These are phyloP conservation scores for Sicus ferrugineus DNA, from an alignment of 2,888 invertebrate genomes.

Conservation along the genomic window DNA sequence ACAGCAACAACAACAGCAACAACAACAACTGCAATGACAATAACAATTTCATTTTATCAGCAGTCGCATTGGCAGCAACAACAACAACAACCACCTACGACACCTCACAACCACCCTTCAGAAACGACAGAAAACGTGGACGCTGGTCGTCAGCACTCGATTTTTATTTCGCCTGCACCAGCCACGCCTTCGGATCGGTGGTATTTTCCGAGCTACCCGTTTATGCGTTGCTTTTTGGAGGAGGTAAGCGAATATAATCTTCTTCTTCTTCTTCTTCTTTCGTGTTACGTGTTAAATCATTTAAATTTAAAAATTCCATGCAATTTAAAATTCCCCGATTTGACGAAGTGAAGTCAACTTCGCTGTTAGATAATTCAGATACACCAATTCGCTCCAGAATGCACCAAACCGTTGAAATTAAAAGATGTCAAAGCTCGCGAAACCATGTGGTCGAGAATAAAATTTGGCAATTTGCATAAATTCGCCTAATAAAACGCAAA, in stretches of 20 bases:
- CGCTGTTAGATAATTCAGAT: too few species aligned
- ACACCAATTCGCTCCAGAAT: too few species aligned
- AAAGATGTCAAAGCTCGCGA: too few species aligned
- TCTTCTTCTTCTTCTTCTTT: not conserved
- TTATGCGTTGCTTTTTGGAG: conserved; percentile 54
- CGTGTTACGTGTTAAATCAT: too few species aligned
- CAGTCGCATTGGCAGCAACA: conserved; percentile 27
- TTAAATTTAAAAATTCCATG: too few species aligned
- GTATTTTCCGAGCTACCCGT: conserved; percentile 79
- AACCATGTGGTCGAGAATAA: too few species aligned
- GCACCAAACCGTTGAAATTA: too few species aligned
- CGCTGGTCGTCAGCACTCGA: conserved; percentile 79
- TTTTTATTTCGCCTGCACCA: conserved; percentile 81
- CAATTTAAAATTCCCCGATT: too few species aligned
- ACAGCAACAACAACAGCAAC: conserved; percentile 24
- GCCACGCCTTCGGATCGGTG: conserved; percentile 84
- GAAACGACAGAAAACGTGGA: conserved; percentile 66
- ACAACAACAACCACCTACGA: conserved; percentile 52
- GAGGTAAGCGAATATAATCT: conserved; percentile 51
- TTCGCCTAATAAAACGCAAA: too few species aligned
- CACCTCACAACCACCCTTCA: conserved; percentile 58
- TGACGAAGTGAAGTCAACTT: too few species aligned
- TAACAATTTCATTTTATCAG: conserved; percentile 31
- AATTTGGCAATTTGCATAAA: too few species aligned
- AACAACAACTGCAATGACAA: conserved; percentile 17